Base-by-base conservation (phyloP, 2,888 invertebrate species). In the Steinernema hermaphroditum region DNA sequence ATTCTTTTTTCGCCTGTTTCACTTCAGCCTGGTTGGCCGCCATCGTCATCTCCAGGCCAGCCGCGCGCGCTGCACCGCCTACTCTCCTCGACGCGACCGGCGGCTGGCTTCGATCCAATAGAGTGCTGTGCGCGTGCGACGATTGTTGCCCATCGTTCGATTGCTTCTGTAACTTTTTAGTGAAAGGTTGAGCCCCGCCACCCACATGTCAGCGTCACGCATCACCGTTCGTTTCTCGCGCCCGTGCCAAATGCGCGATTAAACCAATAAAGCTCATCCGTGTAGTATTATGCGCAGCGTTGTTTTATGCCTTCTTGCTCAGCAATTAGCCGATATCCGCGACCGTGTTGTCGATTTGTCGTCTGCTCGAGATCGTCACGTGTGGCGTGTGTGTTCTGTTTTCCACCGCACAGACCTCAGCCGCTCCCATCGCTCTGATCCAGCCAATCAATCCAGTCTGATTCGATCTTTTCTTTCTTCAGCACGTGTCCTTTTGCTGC, bases 401-500 rank as follows among this genome's bases (percentile, higher is more conserved):
- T 62, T 29, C 62, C 62, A 27, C 62, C 62, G 27, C 62, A 29
- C 9, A 62, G 62, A 62, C 62, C 62, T 62, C 62, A 19, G 16
- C 32, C 62, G 62, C 62, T 37, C 37, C 62, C 62, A 27, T 46
- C 62, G 62, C 27, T 29, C 32, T 62, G 62, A 62, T 62, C 62
- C 62, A 27, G 32, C 62, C 62, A 29, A 62, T 62, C 62, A 62
- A 62, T 62, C 62, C 62, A 14, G 29, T 62, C 62, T 62, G 12
- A 62, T 62, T 62, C 62, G 62, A 62, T 62, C 62, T 62, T 46
- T 62, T 62, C 62, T 62, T 62, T 62, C 62, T 62, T 62, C 62
- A 62, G 62, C 62, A 62, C 62, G 62, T 62, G 62, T 32, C 62
- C 62, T 62, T 62, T 62, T 62, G 62, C 62, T 62, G 62, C 62